Base-by-base conservation (phyloP, 1,140 invertebrate species). In the Galendromus occidentalis region DNA sequence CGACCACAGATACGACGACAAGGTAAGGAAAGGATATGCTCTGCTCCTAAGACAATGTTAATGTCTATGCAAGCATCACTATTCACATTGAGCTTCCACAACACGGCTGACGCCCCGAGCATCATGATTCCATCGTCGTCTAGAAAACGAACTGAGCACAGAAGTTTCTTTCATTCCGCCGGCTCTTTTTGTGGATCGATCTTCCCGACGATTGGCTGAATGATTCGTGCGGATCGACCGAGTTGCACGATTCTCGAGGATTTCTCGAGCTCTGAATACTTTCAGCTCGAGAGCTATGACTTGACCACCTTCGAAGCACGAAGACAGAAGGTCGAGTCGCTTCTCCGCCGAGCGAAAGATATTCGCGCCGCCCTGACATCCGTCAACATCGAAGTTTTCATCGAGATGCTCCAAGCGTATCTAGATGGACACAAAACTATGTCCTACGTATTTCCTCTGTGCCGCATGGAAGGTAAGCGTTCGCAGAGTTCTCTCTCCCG, bases 1-100 rank as follows among this genome's bases (percentile, higher is more conserved):
- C 1, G 65, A 68, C 22, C 65, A 68, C 33, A 55, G 45, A 1
- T 68, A 67, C 33, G 68, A 67, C 30, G 42, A 68, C 28, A 29
- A 41, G 6, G 59, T 69, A 12, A 22, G 1, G 14, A 14, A 7
- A 7, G 28, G 9, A 22, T 51, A 9, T 29, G 18, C 28, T 51
- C 14, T 22, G 20, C 14, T 22, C 45, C 9, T 14, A 14, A 9
- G 20, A 44, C 42, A 44, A 44, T 44, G 42, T 17, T 17, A 44
- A 1, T 51, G 6, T 22, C 20, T 22, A 51, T 29, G 6, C 20
- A 51, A 51, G 7, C 7, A 1, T 22, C 14, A 22, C 20, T 7
- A 14, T 51, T 9, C 7, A 14, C 45, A 22, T 6, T 14, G 7
- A 51, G 33, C 9, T 4, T 39, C 33, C 9, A n/a, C n/a, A n/a